Evolutionary conservation across 2,797 vertebrate species (phyloP).

Genomic region (Apodemus agrarius): DNA sequence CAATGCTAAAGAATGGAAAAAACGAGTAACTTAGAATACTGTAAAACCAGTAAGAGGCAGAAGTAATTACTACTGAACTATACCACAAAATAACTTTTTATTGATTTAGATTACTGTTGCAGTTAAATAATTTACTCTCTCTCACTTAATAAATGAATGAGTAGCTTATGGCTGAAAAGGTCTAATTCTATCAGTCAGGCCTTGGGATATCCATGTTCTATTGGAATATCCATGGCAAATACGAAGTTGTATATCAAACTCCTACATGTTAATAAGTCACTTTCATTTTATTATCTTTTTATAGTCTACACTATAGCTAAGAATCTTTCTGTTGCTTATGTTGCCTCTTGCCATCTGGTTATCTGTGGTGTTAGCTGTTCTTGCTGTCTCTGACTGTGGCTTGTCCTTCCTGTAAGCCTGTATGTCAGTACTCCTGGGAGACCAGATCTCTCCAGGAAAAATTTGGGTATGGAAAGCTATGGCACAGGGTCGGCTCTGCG

Average conservation of each 20-base stretch:
- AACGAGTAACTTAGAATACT: background rate
- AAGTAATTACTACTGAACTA: background rate
- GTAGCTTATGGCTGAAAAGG: background rate
- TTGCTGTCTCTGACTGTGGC: too few species aligned
- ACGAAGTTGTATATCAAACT: background rate
- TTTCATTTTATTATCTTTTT: slow-evolving; percentile 5
- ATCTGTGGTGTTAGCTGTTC: too few species aligned
- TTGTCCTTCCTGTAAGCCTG: too few species aligned
- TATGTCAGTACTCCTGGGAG: too few species aligned
- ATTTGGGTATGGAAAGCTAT: too few species aligned
- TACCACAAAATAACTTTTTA: background rate
- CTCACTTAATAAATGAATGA: background rate
- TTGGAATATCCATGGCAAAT: background rate
- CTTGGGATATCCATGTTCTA: background rate
- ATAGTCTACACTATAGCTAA: background rate
- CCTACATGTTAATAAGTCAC: background rate
- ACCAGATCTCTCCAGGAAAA: too few species aligned
- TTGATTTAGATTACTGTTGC: background rate
- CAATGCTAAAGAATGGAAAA: background rate
- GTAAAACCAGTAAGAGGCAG: background rate
- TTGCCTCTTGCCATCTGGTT: too few species aligned
- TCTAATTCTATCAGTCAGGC: background rate
- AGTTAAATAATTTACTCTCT: background rate
- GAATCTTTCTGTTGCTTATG: background rate
- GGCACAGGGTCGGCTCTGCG: too few species aligned